Conservation (phyloP, 2,888 invertebrate species). For the Heliconius charithonia region DNA sequence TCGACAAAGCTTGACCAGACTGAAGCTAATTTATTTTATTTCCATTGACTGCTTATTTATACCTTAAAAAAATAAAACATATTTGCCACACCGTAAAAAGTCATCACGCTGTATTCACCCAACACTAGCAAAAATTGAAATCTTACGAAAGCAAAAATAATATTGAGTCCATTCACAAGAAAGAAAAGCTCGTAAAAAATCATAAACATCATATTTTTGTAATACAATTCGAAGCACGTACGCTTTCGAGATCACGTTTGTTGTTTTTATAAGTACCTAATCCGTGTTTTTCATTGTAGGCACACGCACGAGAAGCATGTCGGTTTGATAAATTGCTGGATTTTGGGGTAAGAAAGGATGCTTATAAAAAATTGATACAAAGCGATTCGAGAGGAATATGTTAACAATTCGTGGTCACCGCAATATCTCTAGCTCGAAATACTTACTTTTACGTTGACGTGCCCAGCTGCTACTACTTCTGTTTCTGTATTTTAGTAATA, state of each 20-base stretch:
- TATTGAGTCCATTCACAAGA: slow-evolving; percentile 51
- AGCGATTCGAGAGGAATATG: neutral
- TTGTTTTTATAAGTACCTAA: slow-evolving; percentile 66
- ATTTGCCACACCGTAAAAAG: neutral
- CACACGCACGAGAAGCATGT: slow-evolving; percentile 60
- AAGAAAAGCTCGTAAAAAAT: slow-evolving; percentile 61
- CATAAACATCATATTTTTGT: slow-evolving; percentile 62
- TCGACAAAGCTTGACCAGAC: no score
- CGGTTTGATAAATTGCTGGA: slow-evolving; percentile 70
- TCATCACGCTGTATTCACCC: neutral
- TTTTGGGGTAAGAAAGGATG: slow-evolving; percentile 58
- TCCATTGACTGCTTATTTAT: neutral
- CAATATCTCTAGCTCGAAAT: neutral
- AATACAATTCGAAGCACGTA: slow-evolving; percentile 66
- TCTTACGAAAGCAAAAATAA: slow-evolving; percentile 40
- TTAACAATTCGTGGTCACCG: neutral
- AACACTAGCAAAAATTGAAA: slow-evolving; percentile 14
- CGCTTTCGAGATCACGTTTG: slow-evolving; percentile 62
- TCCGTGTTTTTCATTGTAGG: slow-evolving; percentile 64
- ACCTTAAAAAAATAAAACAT: neutral
- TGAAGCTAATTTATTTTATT: neutral
- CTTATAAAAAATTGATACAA: slow-evolving; percentile 67
- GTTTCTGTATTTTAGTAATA: no score
- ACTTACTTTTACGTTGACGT: neutral
- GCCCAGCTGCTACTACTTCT: neutral